Conservation (phyloP, 1,140 invertebrate genomes). For the Anthonomus grandis region DNA sequence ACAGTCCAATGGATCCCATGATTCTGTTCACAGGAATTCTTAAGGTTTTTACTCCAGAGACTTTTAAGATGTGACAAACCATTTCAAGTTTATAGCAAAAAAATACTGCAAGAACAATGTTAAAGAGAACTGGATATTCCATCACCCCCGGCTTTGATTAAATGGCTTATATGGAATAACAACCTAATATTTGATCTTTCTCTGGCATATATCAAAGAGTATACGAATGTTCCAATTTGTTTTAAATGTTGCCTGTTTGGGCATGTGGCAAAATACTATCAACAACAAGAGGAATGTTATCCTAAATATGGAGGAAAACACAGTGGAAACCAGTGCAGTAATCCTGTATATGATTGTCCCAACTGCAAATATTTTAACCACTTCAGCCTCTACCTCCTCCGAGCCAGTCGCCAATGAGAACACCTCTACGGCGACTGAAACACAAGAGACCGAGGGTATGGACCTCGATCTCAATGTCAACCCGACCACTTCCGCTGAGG, state of each 20-base stretch:
- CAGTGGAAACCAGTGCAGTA: no score
- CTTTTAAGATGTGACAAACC: background rate
- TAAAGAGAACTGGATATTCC: background rate
- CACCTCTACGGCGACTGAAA: no score
- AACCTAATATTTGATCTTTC: background rate
- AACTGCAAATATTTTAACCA: background rate
- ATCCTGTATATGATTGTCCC: background rate
- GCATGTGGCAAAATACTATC: background rate
- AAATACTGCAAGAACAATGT: background rate
- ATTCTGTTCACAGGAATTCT: background rate
- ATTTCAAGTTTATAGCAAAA: background rate
- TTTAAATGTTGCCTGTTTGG: background rate
- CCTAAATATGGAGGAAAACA: no score
- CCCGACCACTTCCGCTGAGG: no score
- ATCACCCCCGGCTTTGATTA: background rate
- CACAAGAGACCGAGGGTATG: no score
- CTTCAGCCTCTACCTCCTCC: no score
- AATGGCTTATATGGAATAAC: background rate
- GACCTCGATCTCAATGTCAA: no score
- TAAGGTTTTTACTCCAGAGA: background rate
- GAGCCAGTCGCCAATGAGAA: no score
- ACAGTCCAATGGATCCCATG: background rate
- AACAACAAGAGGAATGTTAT: no score
- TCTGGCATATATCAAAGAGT: background rate
- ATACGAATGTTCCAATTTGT: background rate